Conservation (phyloP, 23 tunicate species). For the Styela clava region DNA sequence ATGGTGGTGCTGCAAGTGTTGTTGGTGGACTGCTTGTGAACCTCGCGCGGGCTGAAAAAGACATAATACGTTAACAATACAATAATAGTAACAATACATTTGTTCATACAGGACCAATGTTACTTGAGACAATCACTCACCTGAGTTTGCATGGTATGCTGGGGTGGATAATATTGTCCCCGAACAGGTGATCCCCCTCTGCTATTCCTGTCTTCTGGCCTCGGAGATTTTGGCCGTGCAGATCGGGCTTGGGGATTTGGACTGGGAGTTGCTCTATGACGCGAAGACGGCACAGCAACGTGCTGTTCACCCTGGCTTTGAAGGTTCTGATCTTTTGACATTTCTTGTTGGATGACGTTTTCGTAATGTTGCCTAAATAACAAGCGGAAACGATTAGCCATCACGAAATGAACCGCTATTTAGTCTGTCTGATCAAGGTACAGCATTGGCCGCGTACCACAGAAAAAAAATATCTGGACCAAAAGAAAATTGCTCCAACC, state of each 20-base stretch:
- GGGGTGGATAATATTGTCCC: not conserved
- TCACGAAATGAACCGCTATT: not conserved
- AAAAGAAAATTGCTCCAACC: too few relatives aligned
- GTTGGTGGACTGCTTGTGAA: not conserved
- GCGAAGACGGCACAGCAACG: not conserved
- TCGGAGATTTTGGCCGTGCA: not conserved
- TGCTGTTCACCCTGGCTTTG: not conserved
- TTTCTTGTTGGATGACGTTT: constrained; percentile 29
- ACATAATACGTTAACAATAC: too few relatives aligned
- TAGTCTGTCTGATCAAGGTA: not conserved
- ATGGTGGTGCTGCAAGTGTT: not conserved
- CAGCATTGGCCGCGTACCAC: too few relatives aligned
- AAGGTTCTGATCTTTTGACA: not conserved
- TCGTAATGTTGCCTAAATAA: constrained; percentile 17
- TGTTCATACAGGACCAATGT: too few relatives aligned
- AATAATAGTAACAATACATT: too few relatives aligned
- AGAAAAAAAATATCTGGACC: too few relatives aligned
- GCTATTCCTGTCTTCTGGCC: not conserved
- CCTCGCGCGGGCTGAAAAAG: not conserved
- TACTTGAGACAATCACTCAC: too few relatives aligned
- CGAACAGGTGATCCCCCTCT: constrained; percentile 12
- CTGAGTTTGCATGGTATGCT: not conserved
- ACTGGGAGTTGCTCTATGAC: constrained; percentile 4
- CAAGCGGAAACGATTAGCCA: not conserved
- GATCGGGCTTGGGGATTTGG: not conserved